Conservation (phyloP, 2,113 vertebrate species). For the Felis chaus region DNA sequence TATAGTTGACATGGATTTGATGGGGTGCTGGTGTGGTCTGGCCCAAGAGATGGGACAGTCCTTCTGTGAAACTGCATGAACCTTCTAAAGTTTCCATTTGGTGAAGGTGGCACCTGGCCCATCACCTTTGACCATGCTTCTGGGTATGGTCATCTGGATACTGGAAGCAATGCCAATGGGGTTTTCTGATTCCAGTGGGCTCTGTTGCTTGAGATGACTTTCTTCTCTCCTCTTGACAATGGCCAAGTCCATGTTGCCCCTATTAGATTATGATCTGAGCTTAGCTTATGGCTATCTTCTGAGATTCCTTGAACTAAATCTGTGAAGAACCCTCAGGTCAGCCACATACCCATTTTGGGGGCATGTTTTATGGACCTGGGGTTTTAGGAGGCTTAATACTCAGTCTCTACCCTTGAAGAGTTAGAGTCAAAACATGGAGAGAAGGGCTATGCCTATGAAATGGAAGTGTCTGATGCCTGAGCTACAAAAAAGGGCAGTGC, state of each 20-base stretch:
- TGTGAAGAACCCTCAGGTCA: background rate
- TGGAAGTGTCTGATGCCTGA: background rate
- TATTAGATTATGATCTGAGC: background rate
- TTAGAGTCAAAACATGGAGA: background rate
- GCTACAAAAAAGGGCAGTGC: background rate
- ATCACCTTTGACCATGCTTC: background rate
- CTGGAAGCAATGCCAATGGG: background rate
- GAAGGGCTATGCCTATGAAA: background rate
- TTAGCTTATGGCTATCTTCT: background rate
- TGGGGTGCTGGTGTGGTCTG: background rate
- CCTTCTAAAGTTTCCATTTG: background rate
- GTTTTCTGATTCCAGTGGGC: background rate
- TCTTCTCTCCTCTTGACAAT: background rate
- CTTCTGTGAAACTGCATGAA: background rate
- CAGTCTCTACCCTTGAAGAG: background rate
- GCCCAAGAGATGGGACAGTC: background rate
- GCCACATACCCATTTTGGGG: background rate
- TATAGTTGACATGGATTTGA: background rate
- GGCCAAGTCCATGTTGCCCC: background rate
- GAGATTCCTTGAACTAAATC: background rate
- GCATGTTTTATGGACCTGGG: background rate
- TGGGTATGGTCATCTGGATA: background rate
- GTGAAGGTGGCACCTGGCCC: too few relatives aligned
- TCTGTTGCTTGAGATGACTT: background rate
- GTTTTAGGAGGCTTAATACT: background rate